phyloP scores from a whole-genome alignment of 1,140 invertebrate genomes.

The Drosophila erecta region DNA sequence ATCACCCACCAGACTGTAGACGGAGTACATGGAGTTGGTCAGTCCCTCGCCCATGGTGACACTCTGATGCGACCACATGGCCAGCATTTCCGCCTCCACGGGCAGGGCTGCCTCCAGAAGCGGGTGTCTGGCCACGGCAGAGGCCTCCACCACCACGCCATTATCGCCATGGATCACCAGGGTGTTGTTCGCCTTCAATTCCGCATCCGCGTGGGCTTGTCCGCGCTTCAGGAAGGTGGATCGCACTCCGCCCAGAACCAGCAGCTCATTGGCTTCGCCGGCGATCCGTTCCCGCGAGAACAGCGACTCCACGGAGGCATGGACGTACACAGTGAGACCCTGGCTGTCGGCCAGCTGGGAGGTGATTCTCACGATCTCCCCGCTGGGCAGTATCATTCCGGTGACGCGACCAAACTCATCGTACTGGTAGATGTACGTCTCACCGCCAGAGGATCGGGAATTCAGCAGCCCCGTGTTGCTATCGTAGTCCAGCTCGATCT shows the following conservation, averaged over 20 bases:
- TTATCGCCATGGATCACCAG: constrained; percentile 89
- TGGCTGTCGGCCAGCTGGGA: constrained; percentile 91
- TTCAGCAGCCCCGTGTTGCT: constrained; percentile 92
- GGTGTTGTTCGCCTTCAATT: constrained; percentile 91
- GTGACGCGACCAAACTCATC: constrained; percentile 93
- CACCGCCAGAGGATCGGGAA: constrained; percentile 92
- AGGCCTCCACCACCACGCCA: constrained; percentile 89
- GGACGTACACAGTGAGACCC: constrained; percentile 90
- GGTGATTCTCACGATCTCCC: constrained; percentile 92
- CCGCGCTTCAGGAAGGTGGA: constrained; percentile 87
- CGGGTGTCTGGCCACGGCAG: constrained; percentile 93
- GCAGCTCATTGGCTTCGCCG: constrained; percentile 84
- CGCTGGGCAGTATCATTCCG: constrained; percentile 94
- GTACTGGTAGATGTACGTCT: constrained; percentile 95
- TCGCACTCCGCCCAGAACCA: constrained; percentile 87
- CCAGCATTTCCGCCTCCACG: constrained; percentile 96
- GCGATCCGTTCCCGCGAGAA: constrained; percentile 70
- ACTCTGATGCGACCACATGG: constrained; percentile 93
- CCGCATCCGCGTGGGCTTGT: constrained; percentile 88
- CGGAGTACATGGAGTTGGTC: constrained; percentile 91
- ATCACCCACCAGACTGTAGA: constrained; percentile 92
- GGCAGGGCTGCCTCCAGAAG: constrained; percentile 93
- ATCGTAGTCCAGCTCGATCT: constrained; percentile 94
- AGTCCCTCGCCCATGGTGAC: constrained; percentile 90
- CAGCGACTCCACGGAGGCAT: constrained; percentile 78